Evolutionary conservation across 2,888 invertebrate genomes (phyloP).

Genomic region (Limulus polyphemus): DNA sequence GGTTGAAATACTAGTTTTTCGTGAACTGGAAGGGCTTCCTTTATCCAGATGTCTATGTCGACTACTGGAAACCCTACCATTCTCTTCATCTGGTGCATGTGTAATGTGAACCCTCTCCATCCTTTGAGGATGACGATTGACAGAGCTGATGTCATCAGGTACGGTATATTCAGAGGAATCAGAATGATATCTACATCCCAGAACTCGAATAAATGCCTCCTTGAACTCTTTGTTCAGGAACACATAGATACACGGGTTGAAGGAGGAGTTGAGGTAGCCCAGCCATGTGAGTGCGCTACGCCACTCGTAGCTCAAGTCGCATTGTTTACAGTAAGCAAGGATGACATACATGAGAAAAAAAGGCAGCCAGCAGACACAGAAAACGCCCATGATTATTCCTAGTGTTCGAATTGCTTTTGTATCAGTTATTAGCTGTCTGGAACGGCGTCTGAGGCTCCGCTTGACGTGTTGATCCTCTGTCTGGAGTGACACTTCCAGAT

Average conservation of each 20-base stretch:
- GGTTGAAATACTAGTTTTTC: no score
- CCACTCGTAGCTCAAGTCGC: conserved; percentile 58
- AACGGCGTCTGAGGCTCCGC: conserved; percentile 71
- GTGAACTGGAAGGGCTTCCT: no score
- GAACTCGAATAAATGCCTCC: conserved; percentile 81
- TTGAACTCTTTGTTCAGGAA: conserved; percentile 89
- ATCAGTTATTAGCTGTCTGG: conserved; percentile 83
- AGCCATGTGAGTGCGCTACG: conserved; percentile 44
- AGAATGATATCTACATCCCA: conserved; percentile 47
- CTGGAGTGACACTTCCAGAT: conserved; percentile 28
- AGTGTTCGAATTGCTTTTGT: conserved; percentile 93
- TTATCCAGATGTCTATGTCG: no score
- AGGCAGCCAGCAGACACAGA: conserved; percentile 92
- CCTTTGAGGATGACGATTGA: background rate
- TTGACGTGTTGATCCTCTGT: conserved; percentile 19
- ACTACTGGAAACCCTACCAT: no score
- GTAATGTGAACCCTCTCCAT: background rate
- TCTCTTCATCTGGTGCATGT: no score
- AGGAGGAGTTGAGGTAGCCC: conserved; percentile 40
- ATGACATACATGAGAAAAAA: conserved; percentile 91
- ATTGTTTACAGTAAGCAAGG: conserved; percentile 66
- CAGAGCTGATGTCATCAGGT: background rate
- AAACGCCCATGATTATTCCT: conserved; percentile 92
- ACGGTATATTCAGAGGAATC: no score
- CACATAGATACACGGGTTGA: conserved; percentile 90